A percentile compares a stretch with the other conserved stretches of the same genome.
Conservation (phyloP, 2,113 vertebrate genomes). For the Megaceryle maxima region DNA sequence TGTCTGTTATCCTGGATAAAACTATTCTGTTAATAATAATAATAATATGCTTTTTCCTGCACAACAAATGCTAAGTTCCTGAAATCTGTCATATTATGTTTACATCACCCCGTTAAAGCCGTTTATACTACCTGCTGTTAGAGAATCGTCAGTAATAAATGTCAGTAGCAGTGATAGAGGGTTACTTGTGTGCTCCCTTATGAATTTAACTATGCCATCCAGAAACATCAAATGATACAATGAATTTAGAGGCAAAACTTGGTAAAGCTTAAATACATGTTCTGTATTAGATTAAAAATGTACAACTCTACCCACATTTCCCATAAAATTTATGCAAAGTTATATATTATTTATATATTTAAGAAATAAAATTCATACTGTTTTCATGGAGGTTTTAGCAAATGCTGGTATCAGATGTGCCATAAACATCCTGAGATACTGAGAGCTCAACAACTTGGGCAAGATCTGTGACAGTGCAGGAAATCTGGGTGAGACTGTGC, state of each 20-base stretch:
- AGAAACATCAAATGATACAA: background rate
- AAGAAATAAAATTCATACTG: background rate
- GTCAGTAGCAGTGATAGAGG: background rate
- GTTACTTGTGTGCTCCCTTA: background rate
- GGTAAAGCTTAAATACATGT: background rate
- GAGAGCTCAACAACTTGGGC: background rate
- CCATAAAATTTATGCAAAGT: background rate
- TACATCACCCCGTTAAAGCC: background rate
- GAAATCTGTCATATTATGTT: background rate
- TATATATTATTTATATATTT: background rate
- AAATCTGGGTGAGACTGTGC: background rate
- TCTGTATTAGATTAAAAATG: background rate
- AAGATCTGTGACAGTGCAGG: background rate
- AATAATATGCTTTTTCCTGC: background rate
- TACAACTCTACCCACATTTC: background rate
- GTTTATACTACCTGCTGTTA: background rate
- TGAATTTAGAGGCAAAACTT: background rate
- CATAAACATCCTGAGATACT: background rate
- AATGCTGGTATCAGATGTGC: background rate
- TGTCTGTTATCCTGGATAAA: background rate
- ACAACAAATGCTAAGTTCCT: background rate
- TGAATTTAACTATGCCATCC: background rate
- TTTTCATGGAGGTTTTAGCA: background rate
- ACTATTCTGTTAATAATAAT: background rate
- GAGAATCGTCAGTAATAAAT: background rate